phyloP scores from a whole-genome alignment of 2,888 invertebrate species.

The Eretmocerus hayati region DNA sequence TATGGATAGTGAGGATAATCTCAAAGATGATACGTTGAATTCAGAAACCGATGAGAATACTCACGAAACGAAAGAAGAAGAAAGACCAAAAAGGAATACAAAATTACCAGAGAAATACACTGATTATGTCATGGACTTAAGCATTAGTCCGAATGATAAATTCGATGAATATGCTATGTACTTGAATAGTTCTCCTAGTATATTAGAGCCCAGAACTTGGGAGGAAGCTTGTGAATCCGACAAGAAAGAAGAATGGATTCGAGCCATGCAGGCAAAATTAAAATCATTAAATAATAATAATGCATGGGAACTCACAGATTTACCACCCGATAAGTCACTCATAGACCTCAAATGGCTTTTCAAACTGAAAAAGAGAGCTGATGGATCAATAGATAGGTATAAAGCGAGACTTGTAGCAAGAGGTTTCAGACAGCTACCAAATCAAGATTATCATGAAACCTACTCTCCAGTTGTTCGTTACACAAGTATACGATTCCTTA shows the following conservation, averaged over 20 bases:
- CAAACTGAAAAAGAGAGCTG: slow-evolving; percentile 5
- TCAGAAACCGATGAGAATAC: neutral
- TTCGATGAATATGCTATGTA: too few species aligned
- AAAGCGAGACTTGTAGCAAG: slow-evolving; percentile 15
- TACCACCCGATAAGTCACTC: slow-evolving; percentile 5
- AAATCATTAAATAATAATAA: neutral
- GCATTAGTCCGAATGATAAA: neutral
- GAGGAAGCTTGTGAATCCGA: neutral
- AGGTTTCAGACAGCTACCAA: slow-evolving; percentile 11
- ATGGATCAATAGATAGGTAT: slow-evolving; percentile 6
- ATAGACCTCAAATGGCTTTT: slow-evolving; percentile 15
- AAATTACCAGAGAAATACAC: neutral
- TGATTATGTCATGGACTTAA: neutral
- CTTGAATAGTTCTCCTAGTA: too few species aligned
- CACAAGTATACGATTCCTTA: slow-evolving; percentile 6
- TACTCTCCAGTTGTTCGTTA: slow-evolving; percentile 17
- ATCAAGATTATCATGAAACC: slow-evolving; percentile 7
- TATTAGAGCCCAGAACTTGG: neutral
- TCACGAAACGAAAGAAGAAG: neutral
- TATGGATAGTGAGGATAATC: neutral
- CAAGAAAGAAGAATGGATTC: neutral
- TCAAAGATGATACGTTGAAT: neutral
- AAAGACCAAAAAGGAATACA: neutral
- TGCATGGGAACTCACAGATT: neutral
- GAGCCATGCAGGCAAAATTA: neutral